Percentiles rank a stretch among this genome's conserved stretches.
Conservation (phyloP, 2,888 invertebrate species). For the Thymelicus lineola region DNA sequence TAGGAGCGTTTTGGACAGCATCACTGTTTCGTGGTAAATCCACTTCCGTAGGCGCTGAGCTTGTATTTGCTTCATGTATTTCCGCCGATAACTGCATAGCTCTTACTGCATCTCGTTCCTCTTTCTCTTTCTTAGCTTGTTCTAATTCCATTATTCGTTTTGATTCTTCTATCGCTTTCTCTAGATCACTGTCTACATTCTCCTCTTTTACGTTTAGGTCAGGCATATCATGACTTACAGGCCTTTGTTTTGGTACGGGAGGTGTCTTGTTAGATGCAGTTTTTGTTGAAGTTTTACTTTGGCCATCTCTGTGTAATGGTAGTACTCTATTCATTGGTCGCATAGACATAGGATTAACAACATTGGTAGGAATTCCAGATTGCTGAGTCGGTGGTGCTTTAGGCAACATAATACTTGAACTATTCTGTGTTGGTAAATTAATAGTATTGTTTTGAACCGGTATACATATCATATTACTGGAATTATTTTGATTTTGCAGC, state of each 20-base stretch:
- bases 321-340: constrained; percentile 92
- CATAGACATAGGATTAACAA: constrained; percentile 88
- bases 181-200: constrained; percentile 80
- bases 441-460: constrained; percentile 78
- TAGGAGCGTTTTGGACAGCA: constrained; percentile 54
- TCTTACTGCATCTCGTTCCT: constrained; percentile 71
- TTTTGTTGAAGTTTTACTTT: constrained; percentile 77
- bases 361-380: constrained; percentile 88
- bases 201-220: constrained; percentile 81
- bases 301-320: constrained; percentile 89
- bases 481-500: constrained; percentile 67
- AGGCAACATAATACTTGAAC: constrained; percentile 86
- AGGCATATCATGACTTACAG: constrained; percentile 80
- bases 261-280: constrained; percentile 61
- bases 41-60: constrained; percentile 52
- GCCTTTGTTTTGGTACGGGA: constrained; percentile 64
- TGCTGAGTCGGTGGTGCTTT: constrained; percentile 86
- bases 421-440: constrained; percentile 78
- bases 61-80: constrained; percentile 67
- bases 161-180: constrained; percentile 81
- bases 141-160: constrained; percentile 81
- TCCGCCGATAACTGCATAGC: constrained; percentile 70
- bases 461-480: constrained; percentile 75
- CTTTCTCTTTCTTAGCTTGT: constrained; percentile 74
- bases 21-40: constrained; percentile 51